These are phyloP conservation scores for Drosophila melanica DNA, from an alignment of 1,140 invertebrate species.

Conservation along the genomic window DNA sequence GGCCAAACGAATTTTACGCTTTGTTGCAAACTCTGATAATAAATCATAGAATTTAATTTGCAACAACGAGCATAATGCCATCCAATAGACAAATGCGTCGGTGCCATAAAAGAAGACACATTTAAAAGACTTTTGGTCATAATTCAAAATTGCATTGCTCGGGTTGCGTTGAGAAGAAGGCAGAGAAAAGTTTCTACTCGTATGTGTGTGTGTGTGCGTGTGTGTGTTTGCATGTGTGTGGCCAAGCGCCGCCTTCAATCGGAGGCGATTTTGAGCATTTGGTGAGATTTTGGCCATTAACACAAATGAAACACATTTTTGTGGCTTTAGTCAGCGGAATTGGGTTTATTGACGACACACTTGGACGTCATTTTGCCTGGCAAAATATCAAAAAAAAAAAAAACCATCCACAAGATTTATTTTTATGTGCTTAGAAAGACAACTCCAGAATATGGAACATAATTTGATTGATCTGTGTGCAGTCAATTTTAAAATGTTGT, in stretches of 20 bases:
- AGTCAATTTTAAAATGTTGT: not conserved
- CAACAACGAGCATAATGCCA: constrained; percentile 31
- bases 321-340: constrained; percentile 57
- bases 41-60: constrained; percentile 79
- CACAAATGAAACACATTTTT: constrained; percentile 72
- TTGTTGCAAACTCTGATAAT: constrained; percentile 78
- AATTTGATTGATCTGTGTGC: constrained; percentile 3
- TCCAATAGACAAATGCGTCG: constrained; percentile 58
- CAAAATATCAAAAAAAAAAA: constrained; percentile 59
- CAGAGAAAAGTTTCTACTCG: no score
- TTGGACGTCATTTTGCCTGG: constrained; percentile 61
- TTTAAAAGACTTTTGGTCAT: constrained; percentile 59
- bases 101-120: constrained; percentile 43
- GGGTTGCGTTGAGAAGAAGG: not conserved
- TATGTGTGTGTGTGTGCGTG: not conserved
- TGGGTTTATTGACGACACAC: constrained; percentile 46
- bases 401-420: constrained; percentile 23
- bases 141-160: constrained; percentile 57
- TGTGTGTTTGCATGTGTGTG: constrained; percentile 26
- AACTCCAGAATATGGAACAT: constrained; percentile 22
- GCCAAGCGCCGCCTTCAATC: constrained; percentile 45
- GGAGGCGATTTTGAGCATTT: constrained; percentile 37
- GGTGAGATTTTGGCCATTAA: constrained; percentile 75
- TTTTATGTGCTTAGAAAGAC: not conserved
- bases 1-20: constrained; percentile 78